These are phyloP conservation scores for Argyrosomus regius DNA, from an alignment of 2,797 vertebrate genomes.

Conservation along the genomic window DNA sequence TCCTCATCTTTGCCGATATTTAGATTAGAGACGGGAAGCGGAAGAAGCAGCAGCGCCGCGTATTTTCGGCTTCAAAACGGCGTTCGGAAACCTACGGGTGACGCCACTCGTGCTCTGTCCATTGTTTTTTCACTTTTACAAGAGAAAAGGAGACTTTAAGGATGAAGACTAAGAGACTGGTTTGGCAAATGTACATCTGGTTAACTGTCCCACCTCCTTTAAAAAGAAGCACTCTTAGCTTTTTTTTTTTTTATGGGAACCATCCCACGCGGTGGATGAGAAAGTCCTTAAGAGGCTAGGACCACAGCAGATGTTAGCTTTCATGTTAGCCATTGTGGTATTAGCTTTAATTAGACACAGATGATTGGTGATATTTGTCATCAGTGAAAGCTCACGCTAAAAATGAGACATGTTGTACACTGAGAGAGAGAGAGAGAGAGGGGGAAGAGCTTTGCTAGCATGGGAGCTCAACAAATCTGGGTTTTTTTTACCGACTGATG, in stretches of 20 bases:
- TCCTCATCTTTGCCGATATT: too few relatives aligned
- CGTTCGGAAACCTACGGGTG: too few relatives aligned
- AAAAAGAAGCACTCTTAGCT: neutral
- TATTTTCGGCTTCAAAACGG: too few relatives aligned
- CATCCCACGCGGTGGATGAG: neutral
- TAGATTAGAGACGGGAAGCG: too few relatives aligned
- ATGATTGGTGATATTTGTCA: neutral
- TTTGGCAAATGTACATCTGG: conserved; percentile 1
- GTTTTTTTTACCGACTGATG: neutral
- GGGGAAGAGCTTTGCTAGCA: neutral
- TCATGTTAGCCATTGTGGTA: neutral
- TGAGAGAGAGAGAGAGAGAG: neutral
- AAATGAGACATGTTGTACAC: neutral
- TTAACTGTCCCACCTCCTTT: neutral
- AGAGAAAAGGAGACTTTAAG: conserved; percentile 10
- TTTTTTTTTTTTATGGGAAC: neutral
- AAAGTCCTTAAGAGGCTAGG: too few relatives aligned
- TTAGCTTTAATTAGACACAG: neutral
- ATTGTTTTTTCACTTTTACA: neutral
- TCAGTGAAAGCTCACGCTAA: neutral
- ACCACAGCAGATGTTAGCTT: neutral
- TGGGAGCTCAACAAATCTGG: neutral
- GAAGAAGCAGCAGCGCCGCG: too few relatives aligned
- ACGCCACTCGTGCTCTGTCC: too few relatives aligned
- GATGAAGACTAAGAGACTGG: neutral